Base-by-base conservation (phyloP, 2,888 invertebrate genomes). In the Nipponacmea schrenckii region DNA sequence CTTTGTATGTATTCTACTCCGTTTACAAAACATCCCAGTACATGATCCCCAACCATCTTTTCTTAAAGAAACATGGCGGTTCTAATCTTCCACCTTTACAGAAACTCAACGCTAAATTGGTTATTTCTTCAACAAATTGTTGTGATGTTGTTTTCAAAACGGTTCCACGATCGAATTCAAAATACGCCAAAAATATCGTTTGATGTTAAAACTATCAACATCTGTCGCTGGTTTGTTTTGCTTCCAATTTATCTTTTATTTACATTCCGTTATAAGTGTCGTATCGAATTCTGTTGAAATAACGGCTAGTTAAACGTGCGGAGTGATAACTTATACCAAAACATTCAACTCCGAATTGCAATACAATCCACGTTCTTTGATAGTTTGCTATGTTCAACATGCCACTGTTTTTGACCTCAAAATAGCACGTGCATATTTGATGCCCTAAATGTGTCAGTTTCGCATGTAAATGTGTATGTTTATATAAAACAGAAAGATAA, bases 331-430 rank as follows among this genome's bases (percentile, higher is more conserved):
- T 31, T 67, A 74, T 62, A 74, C 73, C 73, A 46, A 65, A 74
- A 74, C 73, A 74, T 71, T 64, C 50, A 63, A 68, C 71, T 70
- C 70, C 70, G 70, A 31, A 44, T 62, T 74, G 67, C 50, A 70
- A 71, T 44, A 44, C 50, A 64, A 48, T 50, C n/a, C 67, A 56
- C 56, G 62, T 62, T 20, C 56, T 56, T 3, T 56, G 56, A 17
- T 50, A 50, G 50, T 50, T 50, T 50, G 50, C 50, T 20, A 56
- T 56, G 56, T 56, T 24, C 56, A 56, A 56, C 56, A 56, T 56
- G 56, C 24, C 24, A 56, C 56, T 24, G 7, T 20, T 56, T 56
- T 20, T 56, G 56, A 56, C 56, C 56, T 24, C 24, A 5, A 12
- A 14, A 24, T 56, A 56, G 56, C 56, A 56, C 56, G 56, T 56